phyloP scores from a whole-genome alignment of 2,888 invertebrate species.

The Nemurella pictetii region DNA sequence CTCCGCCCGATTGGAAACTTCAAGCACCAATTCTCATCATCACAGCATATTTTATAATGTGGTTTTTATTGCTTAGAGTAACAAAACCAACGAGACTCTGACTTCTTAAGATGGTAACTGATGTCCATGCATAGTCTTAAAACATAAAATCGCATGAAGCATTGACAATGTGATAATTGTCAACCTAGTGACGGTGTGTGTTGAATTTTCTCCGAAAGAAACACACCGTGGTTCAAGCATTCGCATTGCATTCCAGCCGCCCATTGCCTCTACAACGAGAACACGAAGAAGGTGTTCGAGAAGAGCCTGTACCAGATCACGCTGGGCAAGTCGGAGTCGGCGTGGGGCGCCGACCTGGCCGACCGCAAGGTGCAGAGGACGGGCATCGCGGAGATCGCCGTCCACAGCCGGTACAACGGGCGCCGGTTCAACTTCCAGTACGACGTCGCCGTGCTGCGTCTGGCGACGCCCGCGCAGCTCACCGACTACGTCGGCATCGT shows the following conservation, averaged over 20 bases:
- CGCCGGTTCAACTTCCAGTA: neutral
- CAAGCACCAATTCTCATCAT: no score
- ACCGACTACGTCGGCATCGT: neutral
- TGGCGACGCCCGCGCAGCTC: neutral
- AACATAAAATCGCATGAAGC: no score
- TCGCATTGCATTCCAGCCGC: neutral
- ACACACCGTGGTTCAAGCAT: no score
- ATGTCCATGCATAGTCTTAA: no score
- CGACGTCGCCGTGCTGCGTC: slow-evolving; percentile 5
- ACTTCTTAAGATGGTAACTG: no score
- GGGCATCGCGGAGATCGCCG: neutral
- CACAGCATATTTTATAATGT: no score
- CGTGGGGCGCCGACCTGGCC: neutral
- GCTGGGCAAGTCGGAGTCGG: neutral
- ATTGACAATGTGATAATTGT: no score
- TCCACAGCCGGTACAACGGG: neutral
- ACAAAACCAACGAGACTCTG: no score
- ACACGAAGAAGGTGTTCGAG: neutral
- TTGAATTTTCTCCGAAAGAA: neutral
- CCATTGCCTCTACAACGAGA: neutral
- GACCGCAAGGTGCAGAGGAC: neutral
- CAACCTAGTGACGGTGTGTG: no score
- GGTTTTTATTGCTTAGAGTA: no score
- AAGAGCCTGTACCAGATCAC: neutral
- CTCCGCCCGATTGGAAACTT: no score